A percentile compares a stretch with the other conserved stretches of the same genome.
phyloP scores from a whole-genome alignment of 37 sponge, comb jelly and placozoan species.

The Theonella swinhoei region DNA sequence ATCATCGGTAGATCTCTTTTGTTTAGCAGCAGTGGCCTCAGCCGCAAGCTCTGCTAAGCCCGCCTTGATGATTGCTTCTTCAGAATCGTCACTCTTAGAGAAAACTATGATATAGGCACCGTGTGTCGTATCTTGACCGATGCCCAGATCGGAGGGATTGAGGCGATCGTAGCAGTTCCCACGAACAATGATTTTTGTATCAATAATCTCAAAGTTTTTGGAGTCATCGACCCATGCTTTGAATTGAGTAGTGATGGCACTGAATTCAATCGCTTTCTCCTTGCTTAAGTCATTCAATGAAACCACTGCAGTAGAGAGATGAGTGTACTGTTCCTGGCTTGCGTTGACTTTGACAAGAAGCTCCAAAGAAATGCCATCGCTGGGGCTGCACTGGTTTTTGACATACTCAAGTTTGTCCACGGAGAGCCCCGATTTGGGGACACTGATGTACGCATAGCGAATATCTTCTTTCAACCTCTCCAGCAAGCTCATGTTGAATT shows the following conservation, averaged over 20 bases:
- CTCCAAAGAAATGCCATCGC: conserved; percentile 5
- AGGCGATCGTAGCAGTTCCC: background rate
- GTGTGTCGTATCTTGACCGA: background rate
- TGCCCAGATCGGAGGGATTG: conserved; percentile 22
- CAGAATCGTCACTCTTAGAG: background rate
- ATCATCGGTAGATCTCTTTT: background rate
- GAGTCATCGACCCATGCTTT: background rate
- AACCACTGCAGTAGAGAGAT: background rate
- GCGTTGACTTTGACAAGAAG: conserved; percentile 3
- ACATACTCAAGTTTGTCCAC: background rate
- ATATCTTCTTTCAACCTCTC: background rate
- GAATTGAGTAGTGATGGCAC: conserved; percentile 13
- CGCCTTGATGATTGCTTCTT: background rate
- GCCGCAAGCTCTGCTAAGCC: background rate
- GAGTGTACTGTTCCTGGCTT: background rate
- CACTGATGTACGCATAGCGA: conserved; percentile 17
- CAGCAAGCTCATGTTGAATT: conserved; percentile 19
- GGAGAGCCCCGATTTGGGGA: conserved; percentile 18
- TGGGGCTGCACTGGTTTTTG: background rate
- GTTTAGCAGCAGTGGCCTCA: background rate
- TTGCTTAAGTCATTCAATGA: background rate
- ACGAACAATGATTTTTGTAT: background rate
- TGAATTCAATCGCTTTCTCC: conserved; percentile 16
- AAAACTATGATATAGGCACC: conserved; percentile 8
- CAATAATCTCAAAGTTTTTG: background rate